Evolutionary conservation across 2,888 invertebrate species (phyloP).

Genomic region (Ceratothoa steindachneri): DNA sequence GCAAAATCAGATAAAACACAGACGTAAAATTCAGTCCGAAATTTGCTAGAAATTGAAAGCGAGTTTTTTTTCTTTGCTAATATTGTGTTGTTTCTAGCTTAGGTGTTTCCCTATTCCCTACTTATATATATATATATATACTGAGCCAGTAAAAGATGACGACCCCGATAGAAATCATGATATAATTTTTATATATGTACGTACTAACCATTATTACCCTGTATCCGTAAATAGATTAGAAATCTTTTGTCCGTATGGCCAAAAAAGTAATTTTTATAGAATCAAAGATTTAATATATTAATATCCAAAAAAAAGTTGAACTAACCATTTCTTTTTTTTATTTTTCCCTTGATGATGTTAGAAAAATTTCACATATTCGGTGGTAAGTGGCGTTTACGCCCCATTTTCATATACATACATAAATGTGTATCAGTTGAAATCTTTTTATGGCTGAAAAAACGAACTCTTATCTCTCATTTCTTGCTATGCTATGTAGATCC

Average conservation of each 20-base stretch:
- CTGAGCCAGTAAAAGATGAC: no score
- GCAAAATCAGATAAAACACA: no score
- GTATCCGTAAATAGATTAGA: neutral
- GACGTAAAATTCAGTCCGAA: no score
- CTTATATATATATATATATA: neutral
- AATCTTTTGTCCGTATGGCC: neutral
- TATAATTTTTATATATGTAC: neutral
- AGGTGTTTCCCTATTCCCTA: no score
- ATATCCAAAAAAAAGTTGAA: neutral
- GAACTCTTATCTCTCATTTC: neutral
- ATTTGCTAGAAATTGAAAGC: no score
- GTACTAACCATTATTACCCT: neutral
- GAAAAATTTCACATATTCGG: conserved; percentile 22
- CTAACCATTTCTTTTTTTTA: conserved; percentile 12
- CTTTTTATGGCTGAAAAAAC: neutral
- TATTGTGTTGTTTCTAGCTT: no score
- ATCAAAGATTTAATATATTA: neutral
- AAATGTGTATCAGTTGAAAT: neutral
- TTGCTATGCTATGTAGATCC: neutral
- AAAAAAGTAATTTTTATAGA: neutral
- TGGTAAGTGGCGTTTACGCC: neutral
- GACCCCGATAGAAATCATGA: no score
- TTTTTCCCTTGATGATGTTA: conserved; percentile 20
- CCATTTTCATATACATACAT: neutral
- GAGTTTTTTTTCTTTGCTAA: no score